Conservation (phyloP, 2,888 invertebrate species). For the Podotricha telesiphe region DNA sequence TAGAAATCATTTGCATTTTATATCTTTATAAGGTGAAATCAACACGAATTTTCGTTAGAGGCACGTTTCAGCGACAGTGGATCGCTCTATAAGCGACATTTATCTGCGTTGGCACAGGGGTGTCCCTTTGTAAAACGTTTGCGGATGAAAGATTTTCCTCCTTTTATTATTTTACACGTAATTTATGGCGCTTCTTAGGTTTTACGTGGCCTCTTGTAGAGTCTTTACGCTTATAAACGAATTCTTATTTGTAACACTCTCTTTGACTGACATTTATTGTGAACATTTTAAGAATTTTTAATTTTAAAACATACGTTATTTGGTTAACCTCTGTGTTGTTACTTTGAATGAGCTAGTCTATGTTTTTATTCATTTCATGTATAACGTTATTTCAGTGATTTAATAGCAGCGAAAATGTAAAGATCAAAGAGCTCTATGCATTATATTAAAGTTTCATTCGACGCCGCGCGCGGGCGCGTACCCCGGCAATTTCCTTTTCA, state of each 20-base stretch:
- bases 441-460: conserved; percentile 82
- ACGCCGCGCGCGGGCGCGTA: conserved; percentile 66
- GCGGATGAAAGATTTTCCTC: conserved; percentile 73
- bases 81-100: conserved; percentile 73
- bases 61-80: conserved; percentile 67
- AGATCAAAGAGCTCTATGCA: conserved; percentile 82
- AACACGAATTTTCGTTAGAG: conserved; percentile 63
- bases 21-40: conserved; percentile 36
- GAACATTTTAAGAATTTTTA: background rate
- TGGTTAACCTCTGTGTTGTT: conserved; percentile 35
- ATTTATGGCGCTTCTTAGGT: conserved; percentile 72
- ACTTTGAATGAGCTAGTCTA: conserved; percentile 24
- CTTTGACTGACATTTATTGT: conserved; percentile 30
- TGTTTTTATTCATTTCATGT: conserved; percentile 43
- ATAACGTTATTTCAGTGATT: conserved; percentile 69
- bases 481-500: conserved; percentile 81
- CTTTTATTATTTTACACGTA: conserved; percentile 77
- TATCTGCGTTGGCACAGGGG: conserved; percentile 61
- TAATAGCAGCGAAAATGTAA: conserved; percentile 72
- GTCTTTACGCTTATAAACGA: conserved; percentile 43
- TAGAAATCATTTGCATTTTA: conserved; percentile 31
- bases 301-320: conserved; percentile 7
- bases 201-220: conserved; percentile 46
- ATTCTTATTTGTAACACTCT: conserved; percentile 49
- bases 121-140: conserved; percentile 75